Evolutionary conservation across 1,140 invertebrate genomes (phyloP), one percentile per base, ranked within the genome.

Genomic region (Acyrthosiphon pisum): DNA sequence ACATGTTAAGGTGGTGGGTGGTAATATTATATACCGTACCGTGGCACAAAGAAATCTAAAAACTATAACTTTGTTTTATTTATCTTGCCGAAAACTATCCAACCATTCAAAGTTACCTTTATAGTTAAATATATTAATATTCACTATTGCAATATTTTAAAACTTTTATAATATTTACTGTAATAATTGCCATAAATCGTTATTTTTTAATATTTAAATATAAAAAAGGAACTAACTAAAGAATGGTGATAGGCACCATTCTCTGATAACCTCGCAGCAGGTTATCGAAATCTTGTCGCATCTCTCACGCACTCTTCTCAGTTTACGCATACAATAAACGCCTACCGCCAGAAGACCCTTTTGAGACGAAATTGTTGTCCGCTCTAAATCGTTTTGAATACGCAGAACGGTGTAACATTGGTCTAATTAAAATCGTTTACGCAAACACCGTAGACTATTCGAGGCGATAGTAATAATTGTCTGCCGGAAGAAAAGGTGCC

Each of bases 381-480:
- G 22, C 22, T 84, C 8, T 44, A 41, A 37, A 14, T 41, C 22
- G 41, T 41, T 41, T 26, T 84, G 8, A 11, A 30, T 26, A 41
- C 9, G 37, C 37, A 84, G 9, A 84, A 84, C 83, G 37, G 23
- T n/a, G n/a, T n/a, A 76, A 76, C 30, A 76, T 76, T 35, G 37
- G 41, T 26, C 41, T 84, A 84, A 84, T 84, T 84, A 84, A 84
- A 84, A 84, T 26, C 37, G 83, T 84, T 84, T 44, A 84, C 37
- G 26, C 8, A 41, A 41, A 37, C 81, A 60, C 56, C 26, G 26
- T 60, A 60, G 9, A 76, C 60, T 14, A 14, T 30, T 22, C 30
- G 60, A 76, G 14, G 14, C 14, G 60, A 76, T 18, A n/a, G n/a
- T n/a, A 76, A 76, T 76, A 76, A 76, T 76, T 76, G 60, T 76